Base-by-base conservation (phyloP, 2,113 vertebrate species). In the Cyrtonyx montezumae region DNA sequence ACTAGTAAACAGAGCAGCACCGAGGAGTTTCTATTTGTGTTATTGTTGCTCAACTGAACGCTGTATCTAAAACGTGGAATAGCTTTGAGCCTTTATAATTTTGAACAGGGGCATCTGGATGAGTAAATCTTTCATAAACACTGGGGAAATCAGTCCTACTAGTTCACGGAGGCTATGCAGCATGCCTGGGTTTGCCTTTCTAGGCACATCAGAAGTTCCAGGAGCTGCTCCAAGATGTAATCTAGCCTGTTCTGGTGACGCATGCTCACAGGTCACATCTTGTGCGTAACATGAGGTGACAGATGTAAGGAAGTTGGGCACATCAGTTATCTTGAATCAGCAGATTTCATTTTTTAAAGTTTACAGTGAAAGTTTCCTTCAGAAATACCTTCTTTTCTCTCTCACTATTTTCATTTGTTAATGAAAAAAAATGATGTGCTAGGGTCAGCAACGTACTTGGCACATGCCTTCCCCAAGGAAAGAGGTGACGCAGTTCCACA, bases 291-390 rank as follows among this genome's bases (percentile, higher is more conserved):
- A 23, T 11, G 23, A 51, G 74, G 75, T 87, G 94, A 83, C 70
- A 2, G 55, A 3, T 21, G 5, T 6, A 63, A 91, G 95, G 89
- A 91, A 94, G 84, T 55, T 65, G 93, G 55, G 84, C 75, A 0
- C 14, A 82, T 25, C 76, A 51, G 25, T 56, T 69, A 78, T n/a
- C 67, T 80, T 26, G 0, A 87, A 79, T 63, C 91, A 78, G 71
- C 49, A 0, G 28, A 69, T 43, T 85, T 76, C 0, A 11, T 7
- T 37, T 82, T 89, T 48, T 21, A 79, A 84, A 87, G 87, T 95
- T 91, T 93, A 91, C 8, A 93, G 11, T 43, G 22, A 63, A 89
- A 91, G 89, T 56, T 95, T 94, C 94, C 93, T 92, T 83, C 84
- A 87, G 68, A 66, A 95, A 93, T 58, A 36, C 5, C 81, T 89